These are phyloP conservation scores for Eupeodes corollae DNA, from an alignment of 1,140 invertebrate species.

Conservation along the genomic window DNA sequence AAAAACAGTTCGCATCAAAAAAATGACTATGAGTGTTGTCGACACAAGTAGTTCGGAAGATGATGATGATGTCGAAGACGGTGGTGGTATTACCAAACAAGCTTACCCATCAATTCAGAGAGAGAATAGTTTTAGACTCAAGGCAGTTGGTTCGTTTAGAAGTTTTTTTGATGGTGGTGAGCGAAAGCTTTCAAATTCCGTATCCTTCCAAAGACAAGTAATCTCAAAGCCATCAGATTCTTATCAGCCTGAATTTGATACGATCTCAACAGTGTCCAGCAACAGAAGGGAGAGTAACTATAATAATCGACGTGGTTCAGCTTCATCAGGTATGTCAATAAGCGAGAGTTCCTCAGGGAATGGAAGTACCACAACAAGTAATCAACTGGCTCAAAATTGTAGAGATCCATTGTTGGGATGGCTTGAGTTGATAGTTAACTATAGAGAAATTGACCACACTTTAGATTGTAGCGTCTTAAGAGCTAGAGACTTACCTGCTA, in stretches of 20 bases:
- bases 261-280: slow-evolving; percentile 19
- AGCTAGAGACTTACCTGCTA: slow-evolving; percentile 63
- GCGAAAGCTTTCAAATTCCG: slow-evolving; percentile 30
- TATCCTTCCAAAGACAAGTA: slow-evolving; percentile 28
- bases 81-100: background rate
- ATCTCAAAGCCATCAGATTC: slow-evolving; percentile 5
- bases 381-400: slow-evolving; percentile 18
- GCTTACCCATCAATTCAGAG: slow-evolving; percentile 14
- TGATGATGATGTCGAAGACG: slow-evolving; percentile 33
- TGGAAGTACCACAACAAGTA: slow-evolving; percentile 13
- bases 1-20: slow-evolving; percentile 23
- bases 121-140: slow-evolving; percentile 29
- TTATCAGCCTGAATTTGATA: slow-evolving; percentile 18
- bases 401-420: slow-evolving; percentile 45
- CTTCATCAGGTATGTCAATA: slow-evolving; percentile 33
- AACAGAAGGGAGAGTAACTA: slow-evolving; percentile 22
- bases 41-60: slow-evolving; percentile 37
- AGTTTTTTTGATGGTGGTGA: slow-evolving; percentile 34
- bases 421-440: slow-evolving; percentile 67
- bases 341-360: slow-evolving; percentile 34
- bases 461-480: slow-evolving; percentile 69
- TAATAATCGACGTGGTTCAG: slow-evolving; percentile 26
- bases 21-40: slow-evolving; percentile 37
- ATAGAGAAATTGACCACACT: slow-evolving; percentile 60
- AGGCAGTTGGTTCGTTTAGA: slow-evolving; percentile 31